phyloP scores from a whole-genome alignment of 2,888 invertebrate species.

The Oscheius sp. region DNA sequence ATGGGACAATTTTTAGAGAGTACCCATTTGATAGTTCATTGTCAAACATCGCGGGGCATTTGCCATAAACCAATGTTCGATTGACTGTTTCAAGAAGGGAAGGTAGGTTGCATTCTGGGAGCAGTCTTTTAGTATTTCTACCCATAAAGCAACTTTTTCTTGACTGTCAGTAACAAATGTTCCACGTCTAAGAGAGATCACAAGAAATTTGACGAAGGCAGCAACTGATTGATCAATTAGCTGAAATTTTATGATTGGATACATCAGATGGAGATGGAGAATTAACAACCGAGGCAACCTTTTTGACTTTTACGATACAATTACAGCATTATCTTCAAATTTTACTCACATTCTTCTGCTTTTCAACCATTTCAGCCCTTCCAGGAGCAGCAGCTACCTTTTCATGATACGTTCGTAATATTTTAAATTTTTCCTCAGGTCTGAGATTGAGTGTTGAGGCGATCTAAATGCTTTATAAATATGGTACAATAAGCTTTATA shows the following conservation, averaged over 20 bases:
- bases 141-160: constrained; percentile 5
- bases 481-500: too few species aligned
- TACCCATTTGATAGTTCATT: too few species aligned
- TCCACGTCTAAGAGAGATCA: background rate
- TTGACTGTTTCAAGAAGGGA: background rate
- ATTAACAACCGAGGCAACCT: too few species aligned
- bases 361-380: background rate
- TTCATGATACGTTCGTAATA: background rate
- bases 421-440: constrained; percentile 7
- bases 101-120: constrained; percentile 4
- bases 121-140: background rate
- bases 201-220: background rate
- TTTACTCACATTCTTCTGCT: background rate
- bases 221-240: too few species aligned
- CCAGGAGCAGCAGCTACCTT: background rate
- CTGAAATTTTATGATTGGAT: too few species aligned
- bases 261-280: too few species aligned
- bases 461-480: background rate
- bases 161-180: background rate
- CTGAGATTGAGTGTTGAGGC: background rate
- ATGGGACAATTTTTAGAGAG: too few species aligned
- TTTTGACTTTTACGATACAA: too few species aligned
- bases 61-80: constrained; percentile 8
- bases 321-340: too few species aligned
- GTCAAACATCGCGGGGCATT: too few species aligned